Conservation (phyloP, 2,113 vertebrate genomes). For the Oryzias celebensis region DNA sequence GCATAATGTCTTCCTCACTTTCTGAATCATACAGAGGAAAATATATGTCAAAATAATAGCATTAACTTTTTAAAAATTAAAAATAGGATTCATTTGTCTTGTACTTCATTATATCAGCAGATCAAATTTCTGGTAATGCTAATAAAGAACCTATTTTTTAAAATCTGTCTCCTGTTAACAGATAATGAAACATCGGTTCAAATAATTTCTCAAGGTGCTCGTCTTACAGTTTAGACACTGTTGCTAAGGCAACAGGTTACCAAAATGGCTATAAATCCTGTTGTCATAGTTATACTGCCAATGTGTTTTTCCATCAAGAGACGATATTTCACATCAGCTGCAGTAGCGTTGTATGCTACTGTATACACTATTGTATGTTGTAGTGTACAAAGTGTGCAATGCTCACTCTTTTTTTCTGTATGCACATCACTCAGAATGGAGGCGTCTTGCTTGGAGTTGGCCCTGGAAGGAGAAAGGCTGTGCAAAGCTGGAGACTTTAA, state of each 20-base stretch:
- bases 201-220: slow-evolving; percentile 40
- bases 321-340: slow-evolving; percentile 24
- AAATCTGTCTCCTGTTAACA: background rate
- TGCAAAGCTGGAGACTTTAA: slow-evolving; percentile 96
- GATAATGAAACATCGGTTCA: background rate
- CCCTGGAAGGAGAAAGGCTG: slow-evolving; percentile 91
- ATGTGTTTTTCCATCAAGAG: slow-evolving; percentile 11
- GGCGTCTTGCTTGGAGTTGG: slow-evolving; percentile 93
- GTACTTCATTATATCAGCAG: no score
- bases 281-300: slow-evolving; percentile 55
- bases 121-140: no score
- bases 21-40: no score
- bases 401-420: background rate
- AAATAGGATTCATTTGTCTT: no score
- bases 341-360: background rate
- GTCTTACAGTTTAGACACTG: slow-evolving; percentile 27
- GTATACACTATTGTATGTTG: background rate
- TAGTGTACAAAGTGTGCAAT: background rate
- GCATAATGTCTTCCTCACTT: no score
- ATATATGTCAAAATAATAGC: no score
- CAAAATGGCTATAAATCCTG: slow-evolving; percentile 35
- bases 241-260: slow-evolving; percentile 55
- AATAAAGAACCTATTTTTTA: background rate
- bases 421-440: slow-evolving; percentile 84
- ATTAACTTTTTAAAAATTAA: no score